Conservation (phyloP, 2,888 invertebrate species). For the Phalera bucephala region DNA sequence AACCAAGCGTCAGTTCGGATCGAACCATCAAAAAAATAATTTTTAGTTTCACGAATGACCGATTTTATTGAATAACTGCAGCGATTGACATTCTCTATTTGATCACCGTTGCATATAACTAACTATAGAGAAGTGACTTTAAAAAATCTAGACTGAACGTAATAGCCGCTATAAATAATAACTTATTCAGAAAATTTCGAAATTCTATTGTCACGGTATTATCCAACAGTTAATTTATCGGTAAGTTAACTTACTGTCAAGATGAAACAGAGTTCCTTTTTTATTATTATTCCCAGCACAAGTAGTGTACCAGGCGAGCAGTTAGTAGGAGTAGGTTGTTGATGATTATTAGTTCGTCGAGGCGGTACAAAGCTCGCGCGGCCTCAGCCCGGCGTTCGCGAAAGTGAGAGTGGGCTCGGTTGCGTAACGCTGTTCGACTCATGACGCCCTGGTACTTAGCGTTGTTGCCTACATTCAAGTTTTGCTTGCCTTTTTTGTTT, state of each 20-base stretch:
- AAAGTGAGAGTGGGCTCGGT: slow-evolving; percentile 76
- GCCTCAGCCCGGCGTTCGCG: slow-evolving; percentile 54
- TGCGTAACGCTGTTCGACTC: slow-evolving; percentile 65
- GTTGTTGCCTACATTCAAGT: slow-evolving; percentile 42
- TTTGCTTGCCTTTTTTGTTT: slow-evolving; percentile 25
- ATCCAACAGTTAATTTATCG: slow-evolving; percentile 25
- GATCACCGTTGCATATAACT: slow-evolving; percentile 1
- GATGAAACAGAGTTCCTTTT: slow-evolving; percentile 10
- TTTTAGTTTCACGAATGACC: slow-evolving; percentile 1
- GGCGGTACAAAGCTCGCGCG: slow-evolving; percentile 53
- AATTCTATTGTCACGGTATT: slow-evolving; percentile 11
- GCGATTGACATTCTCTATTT: not conserved
- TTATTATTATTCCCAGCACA: slow-evolving; percentile 28
- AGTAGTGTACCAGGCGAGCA: slow-evolving; percentile 52
- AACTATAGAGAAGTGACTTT: not conserved
- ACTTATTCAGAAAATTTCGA: slow-evolving; percentile 5
- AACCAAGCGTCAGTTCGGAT: not conserved
- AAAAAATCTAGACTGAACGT: not conserved
- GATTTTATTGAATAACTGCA: slow-evolving; percentile 3
- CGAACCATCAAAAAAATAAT: slow-evolving; percentile 1
- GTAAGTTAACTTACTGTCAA: slow-evolving; percentile 17
- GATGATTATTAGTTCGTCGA: slow-evolving; percentile 51
- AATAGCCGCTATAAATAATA: slow-evolving; percentile 6
- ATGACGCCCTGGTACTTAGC: slow-evolving; percentile 61
- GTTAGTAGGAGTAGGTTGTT: slow-evolving; percentile 43